Evolutionary conservation across 2,797 vertebrate species (phyloP).

Genomic region (Alouatta caraya): DNA sequence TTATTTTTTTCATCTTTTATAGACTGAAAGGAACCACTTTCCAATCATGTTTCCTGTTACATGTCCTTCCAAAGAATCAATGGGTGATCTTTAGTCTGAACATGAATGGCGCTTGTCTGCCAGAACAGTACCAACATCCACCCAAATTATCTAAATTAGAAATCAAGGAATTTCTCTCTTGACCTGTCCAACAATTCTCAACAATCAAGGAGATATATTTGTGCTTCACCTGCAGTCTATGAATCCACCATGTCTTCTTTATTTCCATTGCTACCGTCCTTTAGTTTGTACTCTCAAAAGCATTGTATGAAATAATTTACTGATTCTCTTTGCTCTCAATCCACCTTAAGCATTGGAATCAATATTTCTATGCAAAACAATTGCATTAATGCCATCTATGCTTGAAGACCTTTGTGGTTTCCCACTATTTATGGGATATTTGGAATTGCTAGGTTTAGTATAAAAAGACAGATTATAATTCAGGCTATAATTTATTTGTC

Average conservation of each 20-base stretch:
- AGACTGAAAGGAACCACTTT: slow-evolving; percentile 8
- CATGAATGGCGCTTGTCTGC: background rate
- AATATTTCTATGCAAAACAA: background rate
- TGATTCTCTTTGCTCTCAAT: background rate
- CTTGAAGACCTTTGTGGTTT: background rate
- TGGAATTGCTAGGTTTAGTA: background rate
- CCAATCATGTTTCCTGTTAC: background rate
- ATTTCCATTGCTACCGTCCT: background rate
- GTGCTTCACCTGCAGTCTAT: background rate
- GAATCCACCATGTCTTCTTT: background rate
- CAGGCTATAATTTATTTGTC: background rate
- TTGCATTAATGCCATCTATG: background rate
- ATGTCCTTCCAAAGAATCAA: background rate
- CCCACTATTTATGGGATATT: background rate
- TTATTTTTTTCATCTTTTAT: background rate
- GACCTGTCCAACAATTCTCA: background rate
- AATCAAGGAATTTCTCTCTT: slow-evolving; percentile 1
- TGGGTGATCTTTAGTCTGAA: background rate
- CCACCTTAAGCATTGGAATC: background rate
- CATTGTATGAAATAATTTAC: background rate
- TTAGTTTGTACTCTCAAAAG: background rate
- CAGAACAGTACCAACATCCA: background rate
- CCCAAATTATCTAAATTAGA: slow-evolving; percentile 14
- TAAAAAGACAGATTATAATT: background rate
- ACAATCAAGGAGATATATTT: background rate